Evolutionary conservation across 2,888 invertebrate species (phyloP).

Genomic region (Anticlea derivata): DNA sequence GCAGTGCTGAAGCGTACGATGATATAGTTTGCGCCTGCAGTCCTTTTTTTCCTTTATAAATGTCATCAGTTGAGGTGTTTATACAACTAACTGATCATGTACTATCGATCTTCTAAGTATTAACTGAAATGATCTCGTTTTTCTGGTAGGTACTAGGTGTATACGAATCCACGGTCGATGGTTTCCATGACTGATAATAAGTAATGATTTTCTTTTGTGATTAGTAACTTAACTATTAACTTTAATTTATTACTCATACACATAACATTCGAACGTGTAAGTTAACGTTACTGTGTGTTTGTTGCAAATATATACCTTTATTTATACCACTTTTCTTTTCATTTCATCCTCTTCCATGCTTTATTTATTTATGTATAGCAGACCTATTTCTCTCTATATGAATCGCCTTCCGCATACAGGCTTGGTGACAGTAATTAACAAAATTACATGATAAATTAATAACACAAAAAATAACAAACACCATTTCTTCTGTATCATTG

Average conservation of each 20-base stretch:
- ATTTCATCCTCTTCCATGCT: slow-evolving; percentile 82
- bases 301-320: slow-evolving; percentile 83
- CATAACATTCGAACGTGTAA: slow-evolving; percentile 60
- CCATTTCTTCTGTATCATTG: slow-evolving; percentile 81
- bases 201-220: slow-evolving; percentile 57
- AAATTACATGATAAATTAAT: slow-evolving; percentile 62
- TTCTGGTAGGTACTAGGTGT: slow-evolving; percentile 65
- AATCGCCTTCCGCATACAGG: slow-evolving; percentile 67
- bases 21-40: not conserved
- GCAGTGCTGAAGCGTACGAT: not conserved
- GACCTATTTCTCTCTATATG: slow-evolving; percentile 73
- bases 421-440: slow-evolving; percentile 77
- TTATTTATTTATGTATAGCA: slow-evolving; percentile 74
- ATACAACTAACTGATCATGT: slow-evolving; percentile 26
- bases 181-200: slow-evolving; percentile 65
- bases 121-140: slow-evolving; percentile 65
- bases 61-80: slow-evolving; percentile 51
- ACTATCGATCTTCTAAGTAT: slow-evolving; percentile 38
- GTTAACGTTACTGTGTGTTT: slow-evolving; percentile 80
- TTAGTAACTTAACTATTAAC: slow-evolving; percentile 58
- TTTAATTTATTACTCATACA: slow-evolving; percentile 67
- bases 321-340: slow-evolving; percentile 81
- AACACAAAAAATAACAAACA: slow-evolving; percentile 72
- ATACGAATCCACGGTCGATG: slow-evolving; percentile 43
- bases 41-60: not conserved